phyloP scores from a whole-genome alignment of 2,113 vertebrate species.

The Hippopotamus amphibius region DNA sequence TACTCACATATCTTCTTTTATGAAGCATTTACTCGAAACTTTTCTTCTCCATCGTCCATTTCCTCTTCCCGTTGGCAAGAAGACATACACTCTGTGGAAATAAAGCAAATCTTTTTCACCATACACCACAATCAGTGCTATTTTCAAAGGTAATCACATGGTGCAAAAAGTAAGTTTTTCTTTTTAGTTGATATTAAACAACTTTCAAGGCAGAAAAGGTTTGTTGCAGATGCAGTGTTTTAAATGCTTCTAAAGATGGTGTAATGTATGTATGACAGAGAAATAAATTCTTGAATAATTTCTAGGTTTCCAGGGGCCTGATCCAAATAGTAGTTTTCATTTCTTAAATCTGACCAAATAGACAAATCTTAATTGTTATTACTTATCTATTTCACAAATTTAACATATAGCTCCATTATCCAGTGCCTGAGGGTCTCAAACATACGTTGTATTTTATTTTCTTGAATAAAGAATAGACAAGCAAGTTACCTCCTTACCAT shows the following conservation, averaged over 20 bases:
- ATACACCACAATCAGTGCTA: neutral
- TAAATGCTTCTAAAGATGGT: constrained; percentile 31
- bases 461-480: constrained; percentile 28
- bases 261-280: neutral
- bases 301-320: neutral
- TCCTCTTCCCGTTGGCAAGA: neutral
- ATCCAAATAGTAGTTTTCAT: neutral
- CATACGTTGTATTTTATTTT: constrained; percentile 15
- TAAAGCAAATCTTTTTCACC: neutral
- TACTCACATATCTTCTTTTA: constrained; percentile 21
- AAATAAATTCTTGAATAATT: constrained; percentile 51
- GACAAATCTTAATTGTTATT: constrained; percentile 53
- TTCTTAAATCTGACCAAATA: constrained; percentile 48
- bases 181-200: constrained; percentile 11
- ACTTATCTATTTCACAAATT: constrained; percentile 45
- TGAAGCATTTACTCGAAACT: neutral
- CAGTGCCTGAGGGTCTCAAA: neutral
- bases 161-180: neutral
- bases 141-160: neutral
- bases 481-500: neutral
- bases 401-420: constrained; percentile 47
- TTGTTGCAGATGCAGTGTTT: constrained; percentile 2
- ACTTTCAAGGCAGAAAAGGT: neutral
- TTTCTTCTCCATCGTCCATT: constrained; percentile 2
- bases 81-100: neutral